These are phyloP conservation scores for Pangasianodon gigas DNA, from an alignment of 2,113 vertebrate genomes.

Conservation along the genomic window DNA sequence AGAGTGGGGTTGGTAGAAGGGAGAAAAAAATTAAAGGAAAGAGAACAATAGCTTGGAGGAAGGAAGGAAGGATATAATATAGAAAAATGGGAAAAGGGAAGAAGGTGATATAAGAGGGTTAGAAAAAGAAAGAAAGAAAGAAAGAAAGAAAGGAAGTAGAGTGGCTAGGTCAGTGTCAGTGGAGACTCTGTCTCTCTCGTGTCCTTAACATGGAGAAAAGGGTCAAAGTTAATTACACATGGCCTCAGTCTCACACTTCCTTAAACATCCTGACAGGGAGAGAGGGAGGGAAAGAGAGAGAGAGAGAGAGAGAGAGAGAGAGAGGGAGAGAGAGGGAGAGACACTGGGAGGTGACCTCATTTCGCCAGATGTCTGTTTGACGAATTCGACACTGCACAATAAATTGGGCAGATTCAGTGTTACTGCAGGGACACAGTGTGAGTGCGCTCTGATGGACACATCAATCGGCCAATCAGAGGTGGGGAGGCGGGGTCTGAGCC, in stretches of 20 bases:
- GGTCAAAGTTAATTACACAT: slow-evolving; percentile 28
- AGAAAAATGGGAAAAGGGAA: neutral
- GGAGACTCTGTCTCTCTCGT: neutral
- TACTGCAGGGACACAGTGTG: neutral
- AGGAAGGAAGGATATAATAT: neutral
- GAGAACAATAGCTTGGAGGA: neutral
- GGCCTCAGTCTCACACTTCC: neutral
- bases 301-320: neutral
- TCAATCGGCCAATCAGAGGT: neutral
- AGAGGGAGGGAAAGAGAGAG: neutral
- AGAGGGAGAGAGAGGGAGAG: neutral
- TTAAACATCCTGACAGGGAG: neutral
- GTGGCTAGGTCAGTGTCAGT: neutral
- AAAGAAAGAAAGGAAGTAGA: neutral
- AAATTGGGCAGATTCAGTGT: neutral
- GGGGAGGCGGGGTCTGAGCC: neutral
- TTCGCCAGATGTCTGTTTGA: slow-evolving; percentile 16
- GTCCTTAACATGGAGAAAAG: neutral
- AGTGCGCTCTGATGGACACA: neutral
- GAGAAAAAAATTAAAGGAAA: neutral
- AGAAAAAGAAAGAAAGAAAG: neutral
- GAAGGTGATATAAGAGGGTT: neutral
- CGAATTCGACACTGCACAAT: neutral
- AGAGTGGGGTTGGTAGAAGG: neutral
- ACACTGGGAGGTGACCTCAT: neutral